Evolutionary conservation across 2,888 invertebrate species (phyloP).

Genomic region (Tipula vernalis): DNA sequence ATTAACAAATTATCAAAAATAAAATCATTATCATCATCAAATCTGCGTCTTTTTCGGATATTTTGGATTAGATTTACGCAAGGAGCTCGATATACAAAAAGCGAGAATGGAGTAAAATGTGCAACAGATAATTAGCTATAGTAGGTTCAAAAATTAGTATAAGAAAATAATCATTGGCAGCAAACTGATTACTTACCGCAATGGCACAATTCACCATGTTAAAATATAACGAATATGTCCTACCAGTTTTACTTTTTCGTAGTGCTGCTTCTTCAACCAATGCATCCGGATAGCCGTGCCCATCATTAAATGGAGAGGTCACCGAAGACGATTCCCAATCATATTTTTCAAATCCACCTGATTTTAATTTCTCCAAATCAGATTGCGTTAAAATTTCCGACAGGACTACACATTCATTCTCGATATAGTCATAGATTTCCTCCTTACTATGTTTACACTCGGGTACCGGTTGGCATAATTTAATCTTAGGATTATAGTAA

Average conservation of each 20-base stretch:
- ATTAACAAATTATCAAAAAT: too few relatives aligned
- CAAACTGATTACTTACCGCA: not conserved
- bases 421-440: not conserved
- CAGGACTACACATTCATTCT: not conserved
- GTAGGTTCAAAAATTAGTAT: not conserved
- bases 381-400: not conserved
- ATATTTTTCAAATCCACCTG: not conserved
- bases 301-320: not conserved
- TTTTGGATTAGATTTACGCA: not conserved
- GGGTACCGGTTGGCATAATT: not conserved
- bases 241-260: not conserved
- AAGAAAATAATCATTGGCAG: not conserved
- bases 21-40: too few relatives aligned
- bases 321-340: not conserved
- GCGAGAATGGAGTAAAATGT: not conserved
- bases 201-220: not conserved
- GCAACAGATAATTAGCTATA: not conserved
- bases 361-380: not conserved
- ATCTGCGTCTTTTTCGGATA: too few relatives aligned
- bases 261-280: not conserved
- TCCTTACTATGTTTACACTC: not conserved
- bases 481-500: constrained; percentile 32
- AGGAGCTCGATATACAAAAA: not conserved
- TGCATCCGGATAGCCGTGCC: not conserved
- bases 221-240: not conserved